Evolutionary conservation across 2,797 vertebrate species (phyloP), one percentile per base, ranked within the genome.

Genomic region (Tragopan temminckii): DNA sequence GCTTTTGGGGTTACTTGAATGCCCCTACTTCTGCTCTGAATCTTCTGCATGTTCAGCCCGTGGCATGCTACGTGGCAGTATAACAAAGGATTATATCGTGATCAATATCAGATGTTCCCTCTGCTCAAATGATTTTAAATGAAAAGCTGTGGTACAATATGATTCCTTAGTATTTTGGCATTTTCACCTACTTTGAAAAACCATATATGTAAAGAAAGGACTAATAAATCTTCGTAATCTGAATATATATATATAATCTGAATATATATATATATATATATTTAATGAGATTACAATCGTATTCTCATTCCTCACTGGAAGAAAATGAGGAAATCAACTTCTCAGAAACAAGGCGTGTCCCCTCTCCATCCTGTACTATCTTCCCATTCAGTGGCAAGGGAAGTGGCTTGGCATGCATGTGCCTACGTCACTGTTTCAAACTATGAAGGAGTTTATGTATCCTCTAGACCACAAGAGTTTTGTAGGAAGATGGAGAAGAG

Each of bases 81-180:
- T 1, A 50, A 20, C 12, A 48, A 21, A 74, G 79, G 5, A 4
- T 85, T 91, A 86, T 62, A 53, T 35, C 17, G 33, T 71, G 81
- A 53, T 53, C 36, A 53, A 33, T 43, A 55, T 90, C 55, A 79
- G 38, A 81, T 52, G 55, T 5, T 72, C 23, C 5, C 35, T 52
- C 57, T 62, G 16, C 29, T 84, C 48, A 93, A 93, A 74, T 55
- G 82, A 70, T 88, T 86, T 29, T 40, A 48, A 72, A 59, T 42
- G 5, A 78, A 70, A 88, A 92, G 78, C 12, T n/a, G 17, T 0
- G 0, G 35, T 42, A 27, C 4, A n/a, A 1, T 23, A 8, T 16
- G 0, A 1, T 46, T 82, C 18, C 53, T 80, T 62, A 46, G 4
- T 62, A 36, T 59, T 80, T 42, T 66, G 31, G 6, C 23, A 33